Evolutionary conservation across 2,888 invertebrate genomes (phyloP), one percentile per base, ranked within the genome.

Genomic region (Drosophila neutralis): DNA sequence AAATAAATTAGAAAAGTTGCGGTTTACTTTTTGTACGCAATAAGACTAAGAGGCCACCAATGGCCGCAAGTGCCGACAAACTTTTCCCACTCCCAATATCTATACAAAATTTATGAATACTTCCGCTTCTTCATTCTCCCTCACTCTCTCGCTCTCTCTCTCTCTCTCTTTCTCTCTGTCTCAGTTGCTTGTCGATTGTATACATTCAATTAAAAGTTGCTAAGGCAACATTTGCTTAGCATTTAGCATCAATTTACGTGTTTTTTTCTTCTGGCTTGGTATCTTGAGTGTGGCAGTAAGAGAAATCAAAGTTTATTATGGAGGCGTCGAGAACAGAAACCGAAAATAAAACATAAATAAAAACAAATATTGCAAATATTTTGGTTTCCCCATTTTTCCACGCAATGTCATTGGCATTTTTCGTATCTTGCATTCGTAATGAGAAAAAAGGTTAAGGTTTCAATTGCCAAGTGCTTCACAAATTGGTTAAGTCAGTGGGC

Each of bases 1-100:
- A 89, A 89, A 87, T 89, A 87, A 87, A 87, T 87, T 87, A 87
- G 83, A 87, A 87, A 87, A 87, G 87, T 87, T 89, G 81, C 59
- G 77, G 85, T 62, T 82, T 66, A 67, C 63, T 73, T 78, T 75
- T 60, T 56, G 49, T 58, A 52, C 58, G 66, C 67, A 68, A 48
- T 40, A 57, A 53, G 38, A 69, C 64, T 69, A 36, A 24, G 18
- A 24, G 18, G 4, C 13, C 6, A 31, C 10, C 6, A 59, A 35
- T 29, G 59, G 36, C 67, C 35, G 48, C 45, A 59, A 68, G 71
- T 58, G 70, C 69, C 52, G 71, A 66, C 68, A 82, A 84, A 87
- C 69, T 80, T 89, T 74, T 59, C 36, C 59, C 64, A 52, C 51
- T 48, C 52, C 13, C 10, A 69, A 74, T 77, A 78, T 73, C 71